A percentile compares a stretch with the other conserved stretches of the same genome.
Evolutionary conservation across 1,140 invertebrate genomes (phyloP).

Genomic region (Listronotus oregonensis): DNA sequence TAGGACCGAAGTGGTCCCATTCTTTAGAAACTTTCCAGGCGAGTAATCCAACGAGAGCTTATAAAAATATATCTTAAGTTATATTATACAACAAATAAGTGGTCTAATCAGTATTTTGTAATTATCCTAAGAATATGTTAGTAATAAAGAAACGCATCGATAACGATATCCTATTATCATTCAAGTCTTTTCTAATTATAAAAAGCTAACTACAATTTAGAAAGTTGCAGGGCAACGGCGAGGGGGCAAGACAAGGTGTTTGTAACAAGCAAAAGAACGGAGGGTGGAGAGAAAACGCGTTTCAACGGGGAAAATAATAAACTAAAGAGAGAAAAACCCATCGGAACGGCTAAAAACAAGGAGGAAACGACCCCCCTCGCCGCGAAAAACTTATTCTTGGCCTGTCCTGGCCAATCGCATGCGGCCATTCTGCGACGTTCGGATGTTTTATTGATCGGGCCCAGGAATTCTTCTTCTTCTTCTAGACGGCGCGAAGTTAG

Average conservation of each 20-base stretch:
- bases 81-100: no score
- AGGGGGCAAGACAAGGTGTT: slow-evolving; percentile 21
- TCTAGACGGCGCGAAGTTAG: slow-evolving; percentile 17
- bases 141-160: no score
- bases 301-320: slow-evolving; percentile 23
- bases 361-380: slow-evolving; percentile 15
- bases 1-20: no score
- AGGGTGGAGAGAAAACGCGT: slow-evolving; percentile 2
- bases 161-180: no score
- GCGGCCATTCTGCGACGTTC: slow-evolving; percentile 33
- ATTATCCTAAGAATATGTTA: no score
- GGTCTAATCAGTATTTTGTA: no score
- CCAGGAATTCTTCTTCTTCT: slow-evolving; percentile 33
- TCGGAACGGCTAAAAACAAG: slow-evolving; percentile 24
- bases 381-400: slow-evolving; percentile 35
- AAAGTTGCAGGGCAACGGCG: not conserved
- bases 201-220: not conserved
- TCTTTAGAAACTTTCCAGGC: no score
- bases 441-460: slow-evolving; percentile 33
- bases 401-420: slow-evolving; percentile 31
- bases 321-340: slow-evolving; percentile 29
- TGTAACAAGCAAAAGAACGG: slow-evolving; percentile 27
- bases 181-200: no score
- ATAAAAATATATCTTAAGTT: no score
- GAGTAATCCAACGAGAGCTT: no score